Conservation (phyloP, 2,888 invertebrate species). For the Neoscelio sp. region DNA sequence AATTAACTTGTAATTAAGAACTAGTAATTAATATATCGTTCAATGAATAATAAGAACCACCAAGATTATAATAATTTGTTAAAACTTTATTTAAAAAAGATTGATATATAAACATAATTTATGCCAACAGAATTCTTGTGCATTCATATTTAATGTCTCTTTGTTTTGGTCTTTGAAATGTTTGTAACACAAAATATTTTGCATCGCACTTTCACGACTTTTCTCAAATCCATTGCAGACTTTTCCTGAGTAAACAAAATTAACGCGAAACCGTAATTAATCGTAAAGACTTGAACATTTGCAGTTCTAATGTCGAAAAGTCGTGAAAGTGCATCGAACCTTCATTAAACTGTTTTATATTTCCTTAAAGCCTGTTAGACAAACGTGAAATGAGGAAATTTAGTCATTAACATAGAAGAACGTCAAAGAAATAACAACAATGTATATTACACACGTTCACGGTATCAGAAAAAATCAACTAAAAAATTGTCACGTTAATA, state of each 20-base stretch:
- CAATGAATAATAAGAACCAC: background rate
- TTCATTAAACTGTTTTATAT: slow-evolving; percentile 17
- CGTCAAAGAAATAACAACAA: slow-evolving; percentile 28
- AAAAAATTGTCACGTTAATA: slow-evolving; percentile 39
- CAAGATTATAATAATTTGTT: slow-evolving; percentile 45
- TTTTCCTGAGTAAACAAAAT: too few species aligned
- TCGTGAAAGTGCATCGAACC: slow-evolving; percentile 52
- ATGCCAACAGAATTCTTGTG: slow-evolving; percentile 51
- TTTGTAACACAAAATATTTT: slow-evolving; percentile 28
- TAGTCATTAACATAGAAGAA: slow-evolving; percentile 4
- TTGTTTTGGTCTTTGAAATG: slow-evolving; percentile 16
- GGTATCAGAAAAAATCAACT: slow-evolving; percentile 26
- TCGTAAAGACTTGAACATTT: too few species aligned
- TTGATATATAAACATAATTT: slow-evolving; percentile 65
- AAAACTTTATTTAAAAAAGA: slow-evolving; percentile 56
- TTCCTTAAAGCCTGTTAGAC: slow-evolving; percentile 29
- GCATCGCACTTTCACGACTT: slow-evolving; percentile 46
- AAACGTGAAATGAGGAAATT: slow-evolving; percentile 13
- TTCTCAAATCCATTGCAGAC: too few species aligned
- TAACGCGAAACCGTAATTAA: too few species aligned
- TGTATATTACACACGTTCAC: slow-evolving; percentile 50
- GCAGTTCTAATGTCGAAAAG: slow-evolving; percentile 33
- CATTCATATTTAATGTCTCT: slow-evolving; percentile 35
- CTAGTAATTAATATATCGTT: too few species aligned
- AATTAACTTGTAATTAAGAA: too few species aligned